Base-by-base conservation (phyloP, 2,113 vertebrate genomes). In the Panthera leo region DNA sequence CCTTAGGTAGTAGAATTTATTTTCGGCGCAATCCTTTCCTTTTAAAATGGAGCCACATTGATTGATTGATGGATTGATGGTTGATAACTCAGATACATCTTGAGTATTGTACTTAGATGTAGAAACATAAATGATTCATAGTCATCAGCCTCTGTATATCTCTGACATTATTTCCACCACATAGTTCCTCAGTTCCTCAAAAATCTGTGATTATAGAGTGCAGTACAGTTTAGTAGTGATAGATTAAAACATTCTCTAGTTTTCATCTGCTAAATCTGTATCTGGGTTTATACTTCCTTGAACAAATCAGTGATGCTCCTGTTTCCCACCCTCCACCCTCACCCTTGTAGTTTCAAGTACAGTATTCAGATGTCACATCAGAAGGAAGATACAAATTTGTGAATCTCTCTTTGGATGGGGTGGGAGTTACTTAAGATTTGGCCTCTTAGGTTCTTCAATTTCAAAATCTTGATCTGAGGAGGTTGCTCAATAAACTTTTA, bases 81-180 rank as follows among this genome's bases (percentile, higher is more conserved):
- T 87, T 88, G 76, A 68, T 80, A 94, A 67, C 88, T 95, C 36
- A 79, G 23, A 12, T 58, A 76, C 42, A 27, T 85, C 76, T 91
- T 93, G n/a, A 80, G 13, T 80, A 84, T 45, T 88, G 55, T 55
- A 85, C 12, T 82, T 78, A 70, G 18, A 42, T 84, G 31, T 84
- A 70, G n/a, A 80, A 91, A 94, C 61, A 84, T 79, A 80, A 89
- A 89, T 83, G 70, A 86, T 73, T 95, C 19, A 58, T 91, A 75
- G 14, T 93, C 84, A 80, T 65, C 85, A 71, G 23, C 51, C 67
- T 84, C 36, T 88, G 70, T 53, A 8, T 79, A 70, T 53, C 76
- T 91, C 45, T 88, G 75, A 94, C 84, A 67, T 93, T 89, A 92
- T 76, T 97, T 95, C 67, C 18, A 42, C 7, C 18, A 88, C 85